Conservation (phyloP, 2,113 vertebrate genomes). For the Gnathonemus longibarbis region DNA sequence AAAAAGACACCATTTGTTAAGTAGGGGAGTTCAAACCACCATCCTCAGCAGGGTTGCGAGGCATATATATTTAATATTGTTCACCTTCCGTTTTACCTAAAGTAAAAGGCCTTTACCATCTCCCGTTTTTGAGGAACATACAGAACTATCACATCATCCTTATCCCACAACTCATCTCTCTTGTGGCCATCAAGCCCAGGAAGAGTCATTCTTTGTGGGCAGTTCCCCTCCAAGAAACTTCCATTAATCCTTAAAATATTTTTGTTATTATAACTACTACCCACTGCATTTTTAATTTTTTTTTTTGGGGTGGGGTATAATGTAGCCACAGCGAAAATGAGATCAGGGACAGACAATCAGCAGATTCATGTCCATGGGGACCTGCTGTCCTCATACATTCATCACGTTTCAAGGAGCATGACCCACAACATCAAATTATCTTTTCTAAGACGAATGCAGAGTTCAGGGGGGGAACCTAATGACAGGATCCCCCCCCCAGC, state of each 20-base stretch:
- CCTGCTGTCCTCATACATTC: not conserved
- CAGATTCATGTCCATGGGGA: not conserved
- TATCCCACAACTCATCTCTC: not conserved
- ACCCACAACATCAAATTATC: not conserved
- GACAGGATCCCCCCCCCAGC: not conserved
- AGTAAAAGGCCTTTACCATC: not conserved
- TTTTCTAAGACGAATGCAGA: not conserved
- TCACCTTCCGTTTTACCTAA: not conserved
- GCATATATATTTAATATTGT: not conserved
- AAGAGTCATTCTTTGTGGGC: not conserved
- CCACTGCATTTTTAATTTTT: not conserved
- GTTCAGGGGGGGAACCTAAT: not conserved
- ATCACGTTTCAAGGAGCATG: not conserved
- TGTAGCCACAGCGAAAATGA: not conserved
- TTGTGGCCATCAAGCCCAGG: not conserved
- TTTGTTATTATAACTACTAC: not conserved
- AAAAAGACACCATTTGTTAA: not conserved
- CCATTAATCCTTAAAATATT: not conserved
- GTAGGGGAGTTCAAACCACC: not conserved
- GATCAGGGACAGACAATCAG: not conserved
- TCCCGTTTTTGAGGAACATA: not conserved
- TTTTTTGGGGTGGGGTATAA: not conserved
- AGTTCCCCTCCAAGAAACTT: not conserved
- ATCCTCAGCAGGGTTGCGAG: not conserved
- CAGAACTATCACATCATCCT: not conserved